These are phyloP conservation scores for Gymnothorax reevesii DNA, from an alignment of 2,797 vertebrate species.

Conservation along the genomic window DNA sequence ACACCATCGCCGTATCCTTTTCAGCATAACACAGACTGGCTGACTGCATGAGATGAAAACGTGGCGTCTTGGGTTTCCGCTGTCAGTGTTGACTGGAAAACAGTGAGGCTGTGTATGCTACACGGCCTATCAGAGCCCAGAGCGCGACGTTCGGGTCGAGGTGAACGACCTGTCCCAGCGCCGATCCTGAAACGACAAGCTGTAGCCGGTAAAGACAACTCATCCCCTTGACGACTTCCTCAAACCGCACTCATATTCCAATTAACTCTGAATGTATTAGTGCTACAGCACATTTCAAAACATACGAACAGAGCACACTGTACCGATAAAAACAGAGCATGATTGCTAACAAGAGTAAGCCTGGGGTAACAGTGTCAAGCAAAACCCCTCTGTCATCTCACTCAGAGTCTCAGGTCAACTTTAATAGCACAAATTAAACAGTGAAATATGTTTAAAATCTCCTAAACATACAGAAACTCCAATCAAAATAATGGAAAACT, in stretches of 20 bases:
- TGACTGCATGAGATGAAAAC: background rate
- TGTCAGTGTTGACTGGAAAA: conserved; percentile 11
- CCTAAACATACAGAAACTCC: background rate
- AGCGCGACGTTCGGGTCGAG: background rate
- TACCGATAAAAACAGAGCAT: too few species aligned
- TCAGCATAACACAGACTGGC: background rate
- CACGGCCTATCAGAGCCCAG: background rate
- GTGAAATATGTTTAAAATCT: background rate
- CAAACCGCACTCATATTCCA: background rate
- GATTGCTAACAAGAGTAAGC: too few species aligned
- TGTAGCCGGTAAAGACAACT: background rate
- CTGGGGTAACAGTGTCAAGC: too few species aligned
- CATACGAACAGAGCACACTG: too few species aligned
- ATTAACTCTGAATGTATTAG: too few species aligned
- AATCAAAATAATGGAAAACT: background rate
- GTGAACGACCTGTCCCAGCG: background rate
- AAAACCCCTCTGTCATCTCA: too few species aligned
- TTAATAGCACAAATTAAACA: background rate
- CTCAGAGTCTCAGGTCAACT: background rate
- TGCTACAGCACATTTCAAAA: too few species aligned
- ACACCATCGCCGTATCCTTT: background rate
- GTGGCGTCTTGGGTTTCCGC: background rate
- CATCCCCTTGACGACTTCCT: background rate
- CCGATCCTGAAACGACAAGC: background rate
- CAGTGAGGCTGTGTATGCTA: background rate